phyloP scores from a whole-genome alignment of 2,888 invertebrate species.

The Blastobasis lacticolella region DNA sequence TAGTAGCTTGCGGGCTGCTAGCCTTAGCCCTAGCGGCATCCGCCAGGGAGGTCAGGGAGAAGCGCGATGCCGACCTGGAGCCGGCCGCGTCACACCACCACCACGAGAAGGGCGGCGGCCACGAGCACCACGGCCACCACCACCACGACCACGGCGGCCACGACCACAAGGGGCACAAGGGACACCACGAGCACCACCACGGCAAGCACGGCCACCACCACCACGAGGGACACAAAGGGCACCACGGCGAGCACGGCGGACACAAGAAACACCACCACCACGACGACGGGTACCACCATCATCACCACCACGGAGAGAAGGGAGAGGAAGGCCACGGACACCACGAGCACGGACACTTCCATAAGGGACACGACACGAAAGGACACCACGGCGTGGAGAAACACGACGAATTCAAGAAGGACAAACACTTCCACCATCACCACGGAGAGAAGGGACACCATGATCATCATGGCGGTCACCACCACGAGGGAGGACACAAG shows the following conservation, averaged over 20 bases:
- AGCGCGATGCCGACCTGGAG: constrained; percentile 66
- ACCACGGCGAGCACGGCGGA: constrained; percentile 76
- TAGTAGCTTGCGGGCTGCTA: constrained; percentile 54
- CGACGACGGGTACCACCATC: constrained; percentile 77
- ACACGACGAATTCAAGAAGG: constrained; percentile 87
- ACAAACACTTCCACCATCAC: constrained; percentile 89
- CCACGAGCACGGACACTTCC: constrained; percentile 78
- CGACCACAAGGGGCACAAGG: constrained; percentile 80
- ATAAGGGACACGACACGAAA: constrained; percentile 88
- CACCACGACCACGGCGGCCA: constrained; percentile 77
- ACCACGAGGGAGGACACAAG: constrained; percentile 84
- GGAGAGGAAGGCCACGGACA: constrained; percentile 75
- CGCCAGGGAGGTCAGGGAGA: constrained; percentile 64
- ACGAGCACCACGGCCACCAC: constrained; percentile 77
- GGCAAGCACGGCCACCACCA: constrained; percentile 81
- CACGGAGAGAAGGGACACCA: constrained; percentile 85
- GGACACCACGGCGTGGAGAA: constrained; percentile 89
- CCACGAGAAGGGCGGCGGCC: constrained; percentile 48
- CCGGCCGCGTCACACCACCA: constrained; percentile 59
- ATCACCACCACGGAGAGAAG: constrained; percentile 77
- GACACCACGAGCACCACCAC: constrained; percentile 77
- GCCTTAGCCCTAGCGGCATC: constrained; percentile 64
- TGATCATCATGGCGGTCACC: constrained; percentile 84
- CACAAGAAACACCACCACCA: constrained; percentile 78
- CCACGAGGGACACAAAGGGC: constrained; percentile 76